A percentile compares a stretch with the other conserved stretches of the same genome.
phyloP scores from a whole-genome alignment of 30 jellyfish, hydroid and myxozoan species.

The Aurelia sp. region DNA sequence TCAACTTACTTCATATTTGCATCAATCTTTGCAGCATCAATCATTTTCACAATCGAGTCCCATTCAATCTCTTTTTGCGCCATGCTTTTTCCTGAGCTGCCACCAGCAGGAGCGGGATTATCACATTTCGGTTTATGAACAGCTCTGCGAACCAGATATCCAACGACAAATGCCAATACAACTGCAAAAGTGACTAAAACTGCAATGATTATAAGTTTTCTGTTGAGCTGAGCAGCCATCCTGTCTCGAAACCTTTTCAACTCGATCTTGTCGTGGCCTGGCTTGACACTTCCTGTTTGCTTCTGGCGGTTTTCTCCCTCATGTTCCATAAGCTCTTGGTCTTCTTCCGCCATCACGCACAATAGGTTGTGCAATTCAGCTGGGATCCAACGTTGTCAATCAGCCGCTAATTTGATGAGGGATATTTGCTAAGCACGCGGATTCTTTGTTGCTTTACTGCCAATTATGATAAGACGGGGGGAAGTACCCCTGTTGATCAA shows the following conservation, averaged over 20 bases:
- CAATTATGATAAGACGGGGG: no score
- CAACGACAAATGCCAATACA: slow-evolving; percentile 68
- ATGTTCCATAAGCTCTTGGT: no score
- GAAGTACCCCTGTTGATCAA: no score
- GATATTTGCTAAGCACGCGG: no score
- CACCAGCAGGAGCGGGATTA: background rate
- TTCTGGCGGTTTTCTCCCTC: no score
- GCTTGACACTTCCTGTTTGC: no score
- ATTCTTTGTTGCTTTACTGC: no score
- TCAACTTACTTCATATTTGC: slow-evolving; percentile 31
- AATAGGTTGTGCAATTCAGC: no score
- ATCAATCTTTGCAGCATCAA: slow-evolving; percentile 49
- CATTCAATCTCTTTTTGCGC: slow-evolving; percentile 36
- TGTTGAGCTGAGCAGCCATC: slow-evolving; percentile 14
- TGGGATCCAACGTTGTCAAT: no score
- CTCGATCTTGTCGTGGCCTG: background rate
- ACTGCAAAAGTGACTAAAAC: slow-evolving; percentile 32
- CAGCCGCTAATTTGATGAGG: no score
- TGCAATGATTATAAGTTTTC: slow-evolving; percentile 9
- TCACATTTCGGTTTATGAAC: slow-evolving; percentile 16
- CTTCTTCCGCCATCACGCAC: no score
- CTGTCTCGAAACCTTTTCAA: background rate
- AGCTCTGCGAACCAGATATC: slow-evolving; percentile 74
- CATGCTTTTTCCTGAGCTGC: slow-evolving; percentile 5
- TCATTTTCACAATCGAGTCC: slow-evolving; percentile 41